These are phyloP conservation scores for Leptosomus discolor DNA, from an alignment of 2,113 vertebrate genomes.

Conservation along the genomic window DNA sequence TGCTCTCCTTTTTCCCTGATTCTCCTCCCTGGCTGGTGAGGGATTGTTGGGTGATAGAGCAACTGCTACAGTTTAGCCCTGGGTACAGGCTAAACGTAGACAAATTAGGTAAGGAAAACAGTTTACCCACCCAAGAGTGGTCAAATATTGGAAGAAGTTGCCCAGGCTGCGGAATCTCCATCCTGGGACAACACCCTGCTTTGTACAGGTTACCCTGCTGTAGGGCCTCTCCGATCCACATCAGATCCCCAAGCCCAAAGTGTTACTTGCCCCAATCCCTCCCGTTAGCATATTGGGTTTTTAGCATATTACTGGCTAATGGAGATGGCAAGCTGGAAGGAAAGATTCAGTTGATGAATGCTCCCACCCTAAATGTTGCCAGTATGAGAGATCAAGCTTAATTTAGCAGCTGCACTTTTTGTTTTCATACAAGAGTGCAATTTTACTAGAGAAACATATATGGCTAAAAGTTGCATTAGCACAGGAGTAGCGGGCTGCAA, in stretches of 20 bases:
- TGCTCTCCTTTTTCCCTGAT: no score
- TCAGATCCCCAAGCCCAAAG: neutral
- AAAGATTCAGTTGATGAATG: neutral
- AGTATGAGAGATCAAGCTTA: neutral
- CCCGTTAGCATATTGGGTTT: fast-evolving
- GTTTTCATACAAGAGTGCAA: fast-evolving
- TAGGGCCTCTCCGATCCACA: neutral
- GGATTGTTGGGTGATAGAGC: no score
- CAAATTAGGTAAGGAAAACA: neutral
- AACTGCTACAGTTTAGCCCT: no score
- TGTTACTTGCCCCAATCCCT: neutral
- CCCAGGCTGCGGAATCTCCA: neutral
- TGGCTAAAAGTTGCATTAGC: neutral
- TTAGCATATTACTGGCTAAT: neutral
- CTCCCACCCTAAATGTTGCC: neutral
- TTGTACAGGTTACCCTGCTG: neutral
- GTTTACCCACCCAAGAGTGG: neutral
- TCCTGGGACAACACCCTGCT: neutral
- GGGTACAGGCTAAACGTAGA: no score
- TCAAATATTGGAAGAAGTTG: neutral
- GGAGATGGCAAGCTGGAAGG: neutral
- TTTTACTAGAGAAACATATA: fast-evolving
- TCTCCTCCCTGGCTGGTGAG: no score
- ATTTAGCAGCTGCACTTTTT: neutral
- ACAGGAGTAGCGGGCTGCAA: neutral